A percentile compares a stretch with the other conserved stretches of the same genome.
phyloP scores from a whole-genome alignment of 2,113 vertebrate species.

The Muntiacus muntjak region DNA sequence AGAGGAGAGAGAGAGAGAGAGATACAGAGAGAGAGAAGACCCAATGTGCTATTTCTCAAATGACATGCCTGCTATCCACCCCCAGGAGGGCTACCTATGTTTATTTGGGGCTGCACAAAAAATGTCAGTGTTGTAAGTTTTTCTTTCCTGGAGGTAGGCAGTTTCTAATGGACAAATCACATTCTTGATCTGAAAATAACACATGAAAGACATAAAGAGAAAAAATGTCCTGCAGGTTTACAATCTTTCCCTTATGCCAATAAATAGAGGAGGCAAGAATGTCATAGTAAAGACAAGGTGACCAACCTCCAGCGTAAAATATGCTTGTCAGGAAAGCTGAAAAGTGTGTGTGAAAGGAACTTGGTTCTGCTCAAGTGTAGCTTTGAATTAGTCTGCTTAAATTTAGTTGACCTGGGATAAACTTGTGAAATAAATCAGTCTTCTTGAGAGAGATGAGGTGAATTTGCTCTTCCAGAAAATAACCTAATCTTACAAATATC shows the following conservation, averaged over 20 bases:
- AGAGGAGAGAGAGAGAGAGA: background rate
- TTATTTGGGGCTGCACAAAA: slow-evolving; percentile 64
- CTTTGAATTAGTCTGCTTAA: background rate
- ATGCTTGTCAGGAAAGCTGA: background rate
- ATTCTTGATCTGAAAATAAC: slow-evolving; percentile 41
- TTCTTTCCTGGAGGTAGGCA: background rate
- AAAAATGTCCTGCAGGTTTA: background rate
- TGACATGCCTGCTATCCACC: slow-evolving; percentile 52
- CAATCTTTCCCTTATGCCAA: background rate
- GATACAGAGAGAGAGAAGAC: fast-evolving
- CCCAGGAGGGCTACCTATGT: slow-evolving; percentile 53
- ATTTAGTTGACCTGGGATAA: background rate
- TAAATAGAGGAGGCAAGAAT: slow-evolving; percentile 53
- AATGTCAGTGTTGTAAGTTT: slow-evolving; percentile 62
- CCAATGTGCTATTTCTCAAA: slow-evolving; percentile 5
- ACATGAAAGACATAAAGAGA: slow-evolving; percentile 22
- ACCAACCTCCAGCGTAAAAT: background rate
- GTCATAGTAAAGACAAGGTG: slow-evolving; percentile 41
- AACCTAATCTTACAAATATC: background rate
- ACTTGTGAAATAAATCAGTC: background rate
- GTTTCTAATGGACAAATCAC: slow-evolving; percentile 61
- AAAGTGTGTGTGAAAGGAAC: background rate
- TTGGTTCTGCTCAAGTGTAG: background rate
- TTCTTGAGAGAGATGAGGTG: background rate
- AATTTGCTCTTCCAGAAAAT: background rate